A percentile compares a stretch with the other conserved stretches of the same genome.
These are phyloP conservation scores for Ctena decussata DNA, from an alignment of 2,888 invertebrate species.

Conservation along the genomic window DNA sequence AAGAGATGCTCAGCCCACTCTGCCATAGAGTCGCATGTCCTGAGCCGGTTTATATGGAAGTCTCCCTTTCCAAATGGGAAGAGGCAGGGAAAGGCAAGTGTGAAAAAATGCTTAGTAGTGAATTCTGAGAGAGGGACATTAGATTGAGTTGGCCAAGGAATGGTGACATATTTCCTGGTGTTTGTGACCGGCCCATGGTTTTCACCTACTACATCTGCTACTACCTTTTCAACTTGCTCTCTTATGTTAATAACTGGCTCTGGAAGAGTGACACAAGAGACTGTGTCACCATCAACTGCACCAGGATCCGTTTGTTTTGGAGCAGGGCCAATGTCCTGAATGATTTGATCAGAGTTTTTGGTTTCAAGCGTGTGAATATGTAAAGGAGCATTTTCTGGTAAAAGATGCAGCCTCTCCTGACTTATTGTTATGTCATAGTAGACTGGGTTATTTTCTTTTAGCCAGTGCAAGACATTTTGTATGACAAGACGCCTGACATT, in stretches of 20 bases:
- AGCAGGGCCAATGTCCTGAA: slow-evolving; percentile 50
- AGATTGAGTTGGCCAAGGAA: slow-evolving; percentile 42
- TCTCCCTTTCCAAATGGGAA: slow-evolving; percentile 32
- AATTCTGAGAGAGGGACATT: slow-evolving; percentile 45
- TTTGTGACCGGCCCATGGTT: neutral
- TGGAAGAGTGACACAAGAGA: slow-evolving; percentile 30
- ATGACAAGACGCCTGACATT: slow-evolving; percentile 38
- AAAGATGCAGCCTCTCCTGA: slow-evolving; percentile 23
- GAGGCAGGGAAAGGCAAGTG: slow-evolving; percentile 33
- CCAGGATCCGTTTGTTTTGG: slow-evolving; percentile 31
- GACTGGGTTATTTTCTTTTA: slow-evolving; percentile 53
- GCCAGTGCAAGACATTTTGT: slow-evolving; percentile 51
- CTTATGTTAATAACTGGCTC: slow-evolving; percentile 9
- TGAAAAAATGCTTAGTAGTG: slow-evolving; percentile 39
- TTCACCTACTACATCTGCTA: slow-evolving; percentile 2
- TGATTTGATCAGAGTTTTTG: neutral
- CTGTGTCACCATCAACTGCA: slow-evolving; percentile 25
- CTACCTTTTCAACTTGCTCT: slow-evolving; percentile 7
- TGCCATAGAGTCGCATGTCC: slow-evolving; percentile 12
- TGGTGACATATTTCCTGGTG: slow-evolving; percentile 30
- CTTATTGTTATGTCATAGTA: slow-evolving; percentile 49
- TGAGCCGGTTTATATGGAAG: slow-evolving; percentile 34
- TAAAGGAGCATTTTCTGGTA: slow-evolving; percentile 40
- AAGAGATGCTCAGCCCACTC: slow-evolving; percentile 11
- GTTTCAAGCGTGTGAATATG: slow-evolving; percentile 6